phyloP scores from a whole-genome alignment of 2,797 vertebrate species.

The Thaleichthys pacificus region DNA sequence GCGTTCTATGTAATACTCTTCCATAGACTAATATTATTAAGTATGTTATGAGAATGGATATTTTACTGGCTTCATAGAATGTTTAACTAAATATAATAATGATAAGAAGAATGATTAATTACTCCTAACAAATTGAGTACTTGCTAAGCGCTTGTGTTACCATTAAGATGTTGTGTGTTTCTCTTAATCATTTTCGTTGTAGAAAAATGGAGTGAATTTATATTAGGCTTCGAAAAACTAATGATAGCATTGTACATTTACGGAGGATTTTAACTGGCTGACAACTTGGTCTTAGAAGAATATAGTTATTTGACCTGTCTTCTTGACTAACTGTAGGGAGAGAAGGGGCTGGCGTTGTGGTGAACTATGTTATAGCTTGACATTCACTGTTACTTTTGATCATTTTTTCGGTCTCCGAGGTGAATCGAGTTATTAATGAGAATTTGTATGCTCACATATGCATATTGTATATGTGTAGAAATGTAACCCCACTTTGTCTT shows the following conservation, averaged over 20 bases:
- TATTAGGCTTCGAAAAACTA: constrained; percentile 98
- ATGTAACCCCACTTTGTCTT: constrained; percentile 99
- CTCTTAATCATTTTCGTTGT: constrained; percentile 99
- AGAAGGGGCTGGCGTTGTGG: constrained; percentile 93
- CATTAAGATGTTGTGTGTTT: constrained; percentile 98
- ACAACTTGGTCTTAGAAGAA: constrained; percentile 96
- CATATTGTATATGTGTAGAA: constrained; percentile 99
- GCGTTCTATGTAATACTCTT: constrained; percentile 90
- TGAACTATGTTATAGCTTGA: constrained; percentile 99
- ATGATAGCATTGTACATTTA: constrained; percentile 98
- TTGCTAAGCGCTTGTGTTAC: constrained; percentile 98
- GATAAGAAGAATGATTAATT: constrained; percentile 88
- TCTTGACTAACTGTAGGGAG: constrained; percentile 99
- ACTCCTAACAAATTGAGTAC: constrained; percentile 94
- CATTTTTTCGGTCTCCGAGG: constrained; percentile 99
- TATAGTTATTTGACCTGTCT: constrained; percentile 99
- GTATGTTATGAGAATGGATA: constrained; percentile 98
- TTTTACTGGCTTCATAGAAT: constrained; percentile 99
- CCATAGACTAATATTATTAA: constrained; percentile 95
- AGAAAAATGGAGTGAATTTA: constrained; percentile 99
- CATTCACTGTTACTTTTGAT: constrained; percentile 99
- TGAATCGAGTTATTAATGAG: constrained; percentile 99
- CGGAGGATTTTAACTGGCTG: constrained; percentile 96
- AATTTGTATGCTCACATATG: constrained; percentile 99
- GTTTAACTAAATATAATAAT: constrained; percentile 91